Percentiles rank a stretch among this genome's conserved stretches.
Evolutionary conservation across 2,888 invertebrate genomes (phyloP).

Genomic region (Caenorhabditis uteleia): DNA sequence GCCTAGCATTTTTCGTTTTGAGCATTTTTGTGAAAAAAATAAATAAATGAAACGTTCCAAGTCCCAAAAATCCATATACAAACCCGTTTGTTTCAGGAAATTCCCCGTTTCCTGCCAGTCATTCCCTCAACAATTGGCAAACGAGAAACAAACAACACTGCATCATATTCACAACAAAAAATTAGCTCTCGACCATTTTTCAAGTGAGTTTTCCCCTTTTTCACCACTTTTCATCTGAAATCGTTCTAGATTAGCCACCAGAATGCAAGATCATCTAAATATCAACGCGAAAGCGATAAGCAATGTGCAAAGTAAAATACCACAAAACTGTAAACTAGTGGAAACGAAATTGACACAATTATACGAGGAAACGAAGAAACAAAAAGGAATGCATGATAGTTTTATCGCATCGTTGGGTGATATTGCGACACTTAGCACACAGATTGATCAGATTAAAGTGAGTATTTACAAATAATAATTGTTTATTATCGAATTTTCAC

Average conservation of each 20-base stretch:
- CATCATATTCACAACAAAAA: conserved; percentile 18
- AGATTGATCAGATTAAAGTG: conserved; percentile 43
- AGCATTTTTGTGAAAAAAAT: no score
- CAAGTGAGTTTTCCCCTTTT: no score
- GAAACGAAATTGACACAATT: conserved; percentile 11
- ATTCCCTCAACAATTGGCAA: conserved; percentile 46
- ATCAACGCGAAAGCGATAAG: conserved; percentile 47
- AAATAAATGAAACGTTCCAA: no score
- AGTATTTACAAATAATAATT: background rate
- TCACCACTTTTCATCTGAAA: no score
- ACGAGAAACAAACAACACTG: conserved; percentile 9
- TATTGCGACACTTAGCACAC: conserved; percentile 30
- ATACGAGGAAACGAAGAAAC: conserved; percentile 16
- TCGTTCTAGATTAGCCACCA: conserved; percentile 49
- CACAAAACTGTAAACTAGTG: conserved; percentile 43
- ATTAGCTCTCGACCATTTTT: conserved; percentile 40
- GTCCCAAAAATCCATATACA: no score
- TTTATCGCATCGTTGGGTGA: conserved; percentile 28
- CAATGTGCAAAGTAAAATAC: conserved; percentile 50
- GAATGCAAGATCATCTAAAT: conserved; percentile 60
- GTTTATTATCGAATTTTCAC: background rate
- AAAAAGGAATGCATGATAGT: conserved; percentile 19
- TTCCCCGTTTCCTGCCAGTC: conserved; percentile 55
- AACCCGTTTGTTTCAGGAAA: conserved; percentile 43
- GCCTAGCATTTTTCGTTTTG: no score